Conservation (phyloP, 2,113 vertebrate species). For the Pavo muticus region DNA sequence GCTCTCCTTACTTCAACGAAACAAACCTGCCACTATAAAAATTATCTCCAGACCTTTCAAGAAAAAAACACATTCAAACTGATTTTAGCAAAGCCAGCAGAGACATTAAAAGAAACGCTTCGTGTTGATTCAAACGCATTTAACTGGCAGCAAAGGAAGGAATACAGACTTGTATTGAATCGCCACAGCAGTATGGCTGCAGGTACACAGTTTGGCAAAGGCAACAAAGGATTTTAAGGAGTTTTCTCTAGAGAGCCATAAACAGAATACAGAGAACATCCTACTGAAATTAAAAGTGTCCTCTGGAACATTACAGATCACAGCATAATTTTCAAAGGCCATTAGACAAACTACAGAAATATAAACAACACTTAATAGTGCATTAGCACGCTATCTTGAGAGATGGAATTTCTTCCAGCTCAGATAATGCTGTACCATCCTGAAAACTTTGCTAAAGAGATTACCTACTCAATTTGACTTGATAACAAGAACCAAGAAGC, state of each 20-base stretch:
- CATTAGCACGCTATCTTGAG: background rate
- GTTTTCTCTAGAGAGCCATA: background rate
- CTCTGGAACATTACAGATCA: background rate
- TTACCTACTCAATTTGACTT: constrained; percentile 34
- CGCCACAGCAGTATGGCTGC: background rate
- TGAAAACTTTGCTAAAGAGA: constrained; percentile 22
- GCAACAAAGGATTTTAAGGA: background rate
- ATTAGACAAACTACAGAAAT: background rate
- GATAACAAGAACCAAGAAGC: constrained; percentile 30
- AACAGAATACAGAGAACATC: background rate
- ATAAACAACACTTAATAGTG: background rate
- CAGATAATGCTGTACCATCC: background rate
- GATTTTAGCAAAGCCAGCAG: background rate
- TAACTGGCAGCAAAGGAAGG: background rate
- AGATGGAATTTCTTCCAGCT: background rate
- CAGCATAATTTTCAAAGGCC: background rate
- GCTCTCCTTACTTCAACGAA: background rate
- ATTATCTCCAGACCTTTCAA: background rate
- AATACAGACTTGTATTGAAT: background rate
- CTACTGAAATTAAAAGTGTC: background rate
- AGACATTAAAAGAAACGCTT: background rate
- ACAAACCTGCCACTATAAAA: background rate
- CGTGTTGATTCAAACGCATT: too few species aligned
- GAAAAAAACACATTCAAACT: background rate
- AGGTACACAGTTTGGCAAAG: background rate